phyloP scores from a whole-genome alignment of 2,797 vertebrate genomes.

The Poeciliopsis infans region DNA sequence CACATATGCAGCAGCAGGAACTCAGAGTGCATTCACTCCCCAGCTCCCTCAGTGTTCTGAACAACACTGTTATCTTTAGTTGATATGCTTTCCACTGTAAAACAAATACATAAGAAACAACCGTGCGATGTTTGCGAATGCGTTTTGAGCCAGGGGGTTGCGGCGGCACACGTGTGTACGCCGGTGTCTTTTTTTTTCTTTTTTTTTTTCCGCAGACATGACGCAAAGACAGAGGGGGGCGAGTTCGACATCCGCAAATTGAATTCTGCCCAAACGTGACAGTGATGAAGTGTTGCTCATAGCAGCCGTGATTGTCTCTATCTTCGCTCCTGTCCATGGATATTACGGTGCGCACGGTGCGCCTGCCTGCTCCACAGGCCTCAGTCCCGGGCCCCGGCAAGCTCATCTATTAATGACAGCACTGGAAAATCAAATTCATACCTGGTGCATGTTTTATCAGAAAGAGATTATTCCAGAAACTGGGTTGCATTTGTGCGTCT shows the following conservation, averaged over 20 bases:
- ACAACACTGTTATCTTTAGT: slow-evolving; percentile 77
- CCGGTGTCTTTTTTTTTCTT: slow-evolving; percentile 1
- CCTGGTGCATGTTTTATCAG: slow-evolving; percentile 74
- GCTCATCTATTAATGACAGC: slow-evolving; percentile 83
- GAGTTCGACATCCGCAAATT: slow-evolving; percentile 82
- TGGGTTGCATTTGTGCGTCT: slow-evolving; percentile 52
- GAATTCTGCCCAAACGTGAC: slow-evolving; percentile 89
- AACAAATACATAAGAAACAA: slow-evolving; percentile 82
- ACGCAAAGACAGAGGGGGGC: slow-evolving; percentile 30
- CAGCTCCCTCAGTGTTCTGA: slow-evolving; percentile 38
- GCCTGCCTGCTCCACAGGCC: slow-evolving; percentile 71
- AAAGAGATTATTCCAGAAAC: slow-evolving; percentile 41
- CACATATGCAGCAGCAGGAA: slow-evolving; percentile 15
- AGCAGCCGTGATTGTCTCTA: slow-evolving; percentile 89
- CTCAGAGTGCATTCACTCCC: slow-evolving; percentile 36
- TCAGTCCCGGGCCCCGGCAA: slow-evolving; percentile 70
- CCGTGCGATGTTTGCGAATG: slow-evolving; percentile 34
- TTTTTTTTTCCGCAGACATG: slow-evolving; percentile 37
- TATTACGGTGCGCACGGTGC: slow-evolving; percentile 77
- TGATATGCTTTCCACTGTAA: slow-evolving; percentile 80
- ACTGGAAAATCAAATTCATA: slow-evolving; percentile 85
- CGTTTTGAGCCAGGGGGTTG: not conserved
- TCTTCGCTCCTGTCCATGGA: slow-evolving; percentile 83
- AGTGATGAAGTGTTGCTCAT: slow-evolving; percentile 92
- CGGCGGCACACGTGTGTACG: slow-evolving; percentile 2